These are phyloP conservation scores for Odocoileus virginianus DNA, from an alignment of 2,113 vertebrate genomes.

Conservation along the genomic window DNA sequence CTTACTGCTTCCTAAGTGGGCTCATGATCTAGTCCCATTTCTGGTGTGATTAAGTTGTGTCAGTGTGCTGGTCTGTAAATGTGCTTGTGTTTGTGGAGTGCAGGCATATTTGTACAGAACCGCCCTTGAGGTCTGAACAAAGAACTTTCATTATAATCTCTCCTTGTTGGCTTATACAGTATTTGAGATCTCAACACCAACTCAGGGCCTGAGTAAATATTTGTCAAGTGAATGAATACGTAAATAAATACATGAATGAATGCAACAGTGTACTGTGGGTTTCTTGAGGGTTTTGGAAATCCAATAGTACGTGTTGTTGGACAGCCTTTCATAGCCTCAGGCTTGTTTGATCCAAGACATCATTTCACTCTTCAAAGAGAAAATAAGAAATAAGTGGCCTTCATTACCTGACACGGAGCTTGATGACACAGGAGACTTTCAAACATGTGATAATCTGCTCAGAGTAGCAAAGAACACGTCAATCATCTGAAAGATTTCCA, in stretches of 20 bases:
- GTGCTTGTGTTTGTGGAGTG: neutral
- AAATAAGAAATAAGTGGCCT: neutral
- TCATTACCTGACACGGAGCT: neutral
- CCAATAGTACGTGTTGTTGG: neutral
- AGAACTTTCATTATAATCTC: neutral
- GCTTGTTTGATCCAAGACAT: neutral
- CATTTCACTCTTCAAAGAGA: neutral
- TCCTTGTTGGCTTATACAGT: neutral
- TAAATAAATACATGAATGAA: neutral
- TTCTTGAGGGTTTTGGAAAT: neutral
- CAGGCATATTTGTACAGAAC: neutral
- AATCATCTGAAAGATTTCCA: neutral
- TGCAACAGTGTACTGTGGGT: neutral
- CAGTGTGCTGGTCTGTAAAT: neutral
- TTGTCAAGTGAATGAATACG: neutral
- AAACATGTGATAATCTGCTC: neutral
- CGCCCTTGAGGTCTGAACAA: neutral
- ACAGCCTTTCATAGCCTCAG: neutral
- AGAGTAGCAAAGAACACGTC: neutral
- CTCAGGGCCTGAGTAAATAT: neutral
- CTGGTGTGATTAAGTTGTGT: neutral
- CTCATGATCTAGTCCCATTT: neutral
- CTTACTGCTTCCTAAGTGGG: neutral
- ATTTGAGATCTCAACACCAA: neutral
- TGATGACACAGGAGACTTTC: neutral